Percentiles rank a stretch among this genome's conserved stretches.
phyloP scores from a whole-genome alignment of 2,113 vertebrate genomes.

The Engraulis encrasicolus region DNA sequence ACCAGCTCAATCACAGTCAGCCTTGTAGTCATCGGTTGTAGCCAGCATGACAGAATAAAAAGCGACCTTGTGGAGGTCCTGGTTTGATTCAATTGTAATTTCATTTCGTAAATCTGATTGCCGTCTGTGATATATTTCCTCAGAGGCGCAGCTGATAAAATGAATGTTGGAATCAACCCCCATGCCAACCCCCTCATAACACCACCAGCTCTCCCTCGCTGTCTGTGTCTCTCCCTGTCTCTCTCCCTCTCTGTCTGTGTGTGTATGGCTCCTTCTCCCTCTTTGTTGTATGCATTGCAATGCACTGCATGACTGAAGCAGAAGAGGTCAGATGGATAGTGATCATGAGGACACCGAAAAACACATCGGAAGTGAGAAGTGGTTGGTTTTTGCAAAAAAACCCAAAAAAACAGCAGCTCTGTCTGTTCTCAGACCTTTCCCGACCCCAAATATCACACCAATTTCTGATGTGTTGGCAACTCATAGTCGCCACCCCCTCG shows the following conservation, averaged over 20 bases:
- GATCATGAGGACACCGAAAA: constrained; percentile 47
- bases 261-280: background rate
- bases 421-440: constrained; percentile 24
- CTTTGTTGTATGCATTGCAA: constrained; percentile 46
- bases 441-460: constrained; percentile 8
- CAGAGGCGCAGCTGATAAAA: constrained; percentile 3
- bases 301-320: constrained; percentile 59
- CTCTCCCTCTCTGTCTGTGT: background rate
- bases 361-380: constrained; percentile 29
- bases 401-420: background rate
- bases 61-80: constrained; percentile 1
- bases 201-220: too few species aligned
- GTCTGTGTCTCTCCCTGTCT: background rate
- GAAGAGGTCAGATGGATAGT: constrained; percentile 42
- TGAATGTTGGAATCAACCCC: constrained; percentile 6
- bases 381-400: background rate
- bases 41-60: background rate
- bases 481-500: constrained; percentile 21
- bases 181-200: background rate
- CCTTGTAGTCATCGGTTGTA: background rate
- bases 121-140: background rate
- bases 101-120: constrained; percentile 12
- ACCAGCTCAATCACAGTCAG: background rate
- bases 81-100: background rate
- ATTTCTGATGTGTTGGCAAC: constrained; percentile 18